Evolutionary conservation across 1,140 invertebrate species (phyloP), one percentile per base, ranked within the genome.

Genomic region (Frieseomelitta varia): DNA sequence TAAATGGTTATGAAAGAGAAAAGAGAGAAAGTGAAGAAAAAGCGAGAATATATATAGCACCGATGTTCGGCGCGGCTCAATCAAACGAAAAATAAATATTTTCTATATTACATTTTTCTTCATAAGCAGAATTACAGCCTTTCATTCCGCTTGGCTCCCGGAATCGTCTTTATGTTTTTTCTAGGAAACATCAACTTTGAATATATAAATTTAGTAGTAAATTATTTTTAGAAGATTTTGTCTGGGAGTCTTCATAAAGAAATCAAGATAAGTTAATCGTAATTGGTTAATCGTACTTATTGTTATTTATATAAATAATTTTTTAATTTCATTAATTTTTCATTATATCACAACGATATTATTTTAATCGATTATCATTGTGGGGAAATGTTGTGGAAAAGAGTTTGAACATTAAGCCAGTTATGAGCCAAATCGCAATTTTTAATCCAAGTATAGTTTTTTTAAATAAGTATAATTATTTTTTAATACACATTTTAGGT

Each of bases 31-130:
- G 61, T 74, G 56, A 75, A 67, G 81, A 84, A 67, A 30, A 79
- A 84, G 79, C 76, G 81, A 90, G 78, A 85, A 78, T 90, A 89
- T 86, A 88, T 91, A 90, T 90, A 91, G 89, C 88, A 90, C 88
- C 85, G 79, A 91, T 84, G 81, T 84, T 86, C 83, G 87, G 76
- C 78, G 85, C 86, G 89, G 90, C 89, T 92, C 85, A 90, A 91
- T 89, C 85, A 87, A 91, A 90, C 82, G 67, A 86, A 92, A 88
- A 87, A 94, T 94, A 95, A 95, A 94, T 94, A 94, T 94, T 95
- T 94, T 94, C 91, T 94, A 93, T 90, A 92, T 91, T 88, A 79
- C 91, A 89, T 93, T 91, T 93, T 92, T 92, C 65, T 79, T 84
- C 87, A 90, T 90, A 91, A 93, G 91, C 89, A 81, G 78, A 92